Conservation (phyloP, 2,888 invertebrate species). For the Agonum fuliginosum region DNA sequence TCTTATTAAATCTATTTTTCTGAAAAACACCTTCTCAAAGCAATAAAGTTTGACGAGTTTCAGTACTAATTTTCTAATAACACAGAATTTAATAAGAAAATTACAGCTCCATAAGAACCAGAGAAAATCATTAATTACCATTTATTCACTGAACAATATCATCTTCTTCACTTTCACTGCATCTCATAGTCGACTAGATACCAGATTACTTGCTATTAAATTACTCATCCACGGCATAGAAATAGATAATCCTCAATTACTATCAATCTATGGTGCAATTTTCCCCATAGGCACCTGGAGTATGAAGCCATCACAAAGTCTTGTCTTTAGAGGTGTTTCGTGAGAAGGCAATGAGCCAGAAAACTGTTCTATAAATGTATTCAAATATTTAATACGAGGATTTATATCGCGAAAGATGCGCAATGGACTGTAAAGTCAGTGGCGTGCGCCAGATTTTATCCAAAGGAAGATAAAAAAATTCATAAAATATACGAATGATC, state of each 20-base stretch:
- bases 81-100: background rate
- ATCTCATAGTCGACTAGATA: background rate
- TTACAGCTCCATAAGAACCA: background rate
- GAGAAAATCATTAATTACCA: background rate
- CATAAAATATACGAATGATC: no score
- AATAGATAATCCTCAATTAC: constrained; percentile 15
- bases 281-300: constrained; percentile 13
- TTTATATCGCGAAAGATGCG: constrained; percentile 18
- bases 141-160: background rate
- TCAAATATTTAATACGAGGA: constrained; percentile 34
- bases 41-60: no score
- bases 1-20: no score
- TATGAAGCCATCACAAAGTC: constrained; percentile 24
- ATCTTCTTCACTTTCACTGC: background rate
- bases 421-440: constrained; percentile 27
- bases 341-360: constrained; percentile 37
- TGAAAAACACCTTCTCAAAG: no score
- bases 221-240: constrained; percentile 27
- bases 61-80: background rate
- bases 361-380: constrained; percentile 36
- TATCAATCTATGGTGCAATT: constrained; percentile 18
- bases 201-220: background rate
- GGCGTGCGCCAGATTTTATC: no score
- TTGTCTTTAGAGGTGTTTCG: constrained; percentile 45
- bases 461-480: no score